phyloP scores from a whole-genome alignment of 1,140 invertebrate species.

The Mizuhopecten yessoensis region DNA sequence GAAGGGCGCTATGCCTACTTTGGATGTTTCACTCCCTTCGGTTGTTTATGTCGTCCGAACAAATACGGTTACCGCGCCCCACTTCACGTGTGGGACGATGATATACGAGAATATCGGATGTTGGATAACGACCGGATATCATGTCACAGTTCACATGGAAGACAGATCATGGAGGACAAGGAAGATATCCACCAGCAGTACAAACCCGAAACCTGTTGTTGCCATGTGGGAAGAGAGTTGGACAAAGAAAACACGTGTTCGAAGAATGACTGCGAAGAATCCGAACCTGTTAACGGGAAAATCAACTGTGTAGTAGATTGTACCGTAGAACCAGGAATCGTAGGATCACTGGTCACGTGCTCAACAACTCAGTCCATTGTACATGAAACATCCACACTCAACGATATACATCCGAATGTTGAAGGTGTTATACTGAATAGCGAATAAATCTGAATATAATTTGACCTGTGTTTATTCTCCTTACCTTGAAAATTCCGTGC shows the following conservation, averaged over 20 bases:
- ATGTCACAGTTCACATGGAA: background rate
- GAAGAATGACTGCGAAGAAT: background rate
- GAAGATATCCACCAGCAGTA: slow-evolving; percentile 26
- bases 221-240: background rate
- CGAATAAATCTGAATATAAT: too few species aligned
- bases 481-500: too few species aligned
- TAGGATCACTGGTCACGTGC: too few species aligned
- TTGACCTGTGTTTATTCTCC: too few species aligned
- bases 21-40: slow-evolving; percentile 61
- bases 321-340: background rate
- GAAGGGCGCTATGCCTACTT: slow-evolving; percentile 47
- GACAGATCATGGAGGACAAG: background rate
- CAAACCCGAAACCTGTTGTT: slow-evolving; percentile 21
- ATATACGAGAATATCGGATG: background rate
- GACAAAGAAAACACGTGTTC: background rate
- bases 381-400: too few species aligned
- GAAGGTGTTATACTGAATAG: too few species aligned
- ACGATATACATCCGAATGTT: too few species aligned
- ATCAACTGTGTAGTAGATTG: background rate
- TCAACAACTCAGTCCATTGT: too few species aligned
- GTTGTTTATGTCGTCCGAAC: slow-evolving; percentile 53
- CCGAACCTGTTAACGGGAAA: background rate
- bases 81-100: slow-evolving; percentile 50
- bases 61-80: slow-evolving; percentile 62
- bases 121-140: slow-evolving; percentile 25